phyloP scores from a whole-genome alignment of 2,888 invertebrate genomes.

The Eupithecia vulgata region DNA sequence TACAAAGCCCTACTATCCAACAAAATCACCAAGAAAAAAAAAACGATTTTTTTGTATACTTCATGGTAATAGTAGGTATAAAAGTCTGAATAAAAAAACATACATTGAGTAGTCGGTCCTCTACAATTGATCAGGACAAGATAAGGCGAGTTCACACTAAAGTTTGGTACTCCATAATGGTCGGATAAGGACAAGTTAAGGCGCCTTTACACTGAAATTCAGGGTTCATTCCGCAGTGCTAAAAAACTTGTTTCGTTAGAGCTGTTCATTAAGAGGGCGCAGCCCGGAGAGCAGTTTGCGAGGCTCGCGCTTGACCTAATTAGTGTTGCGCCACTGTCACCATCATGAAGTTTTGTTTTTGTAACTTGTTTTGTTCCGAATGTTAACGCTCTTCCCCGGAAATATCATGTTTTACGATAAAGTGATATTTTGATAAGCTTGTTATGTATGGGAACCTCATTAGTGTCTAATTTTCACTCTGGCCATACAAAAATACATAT shows the following conservation, averaged over 20 bases:
- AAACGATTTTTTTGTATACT: neutral
- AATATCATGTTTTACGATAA: neutral
- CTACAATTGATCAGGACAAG: neutral
- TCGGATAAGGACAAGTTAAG: neutral
- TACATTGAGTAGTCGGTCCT: neutral
- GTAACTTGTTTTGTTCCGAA: constrained; percentile 59
- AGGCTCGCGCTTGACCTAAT: constrained; percentile 75
- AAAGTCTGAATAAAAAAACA: neutral
- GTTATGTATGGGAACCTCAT: neutral
- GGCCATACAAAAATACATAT: neutral
- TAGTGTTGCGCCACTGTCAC: constrained; percentile 67
- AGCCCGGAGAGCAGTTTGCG: constrained; percentile 67
- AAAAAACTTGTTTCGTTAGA: constrained; percentile 73
- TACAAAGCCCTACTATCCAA: too few species aligned
- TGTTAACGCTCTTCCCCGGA: constrained; percentile 47
- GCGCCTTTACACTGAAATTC: constrained; percentile 36
- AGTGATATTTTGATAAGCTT: neutral
- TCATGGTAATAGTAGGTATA: neutral
- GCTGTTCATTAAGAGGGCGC: constrained; percentile 75
- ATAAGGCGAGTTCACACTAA: neutral
- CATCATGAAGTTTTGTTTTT: constrained; percentile 65
- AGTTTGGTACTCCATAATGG: neutral
- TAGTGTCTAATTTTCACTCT: neutral
- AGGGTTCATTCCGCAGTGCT: constrained; percentile 57
- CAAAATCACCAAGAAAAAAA: neutral